These are phyloP conservation scores for Idaea biselata DNA, from an alignment of 2,888 invertebrate species.

Conservation along the genomic window DNA sequence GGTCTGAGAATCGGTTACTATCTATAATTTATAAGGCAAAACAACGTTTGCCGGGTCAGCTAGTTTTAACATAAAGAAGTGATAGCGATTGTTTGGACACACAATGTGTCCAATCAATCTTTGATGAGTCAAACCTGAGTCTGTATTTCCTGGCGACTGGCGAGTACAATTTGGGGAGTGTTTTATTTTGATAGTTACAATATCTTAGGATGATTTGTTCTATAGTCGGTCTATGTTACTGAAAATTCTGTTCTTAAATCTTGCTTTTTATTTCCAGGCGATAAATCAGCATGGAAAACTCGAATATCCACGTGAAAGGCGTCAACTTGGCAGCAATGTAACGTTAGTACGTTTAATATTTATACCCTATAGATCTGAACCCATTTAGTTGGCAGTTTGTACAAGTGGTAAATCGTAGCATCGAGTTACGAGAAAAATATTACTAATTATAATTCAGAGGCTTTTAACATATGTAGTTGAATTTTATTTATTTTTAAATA, in stretches of 20 bases:
- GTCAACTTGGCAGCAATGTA: not conserved
- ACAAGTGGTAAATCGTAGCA: conserved; percentile 14
- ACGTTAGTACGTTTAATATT: conserved; percentile 25
- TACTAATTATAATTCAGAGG: conserved; percentile 23
- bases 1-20: too few relatives aligned
- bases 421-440: conserved; percentile 21
- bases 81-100: too few relatives aligned
- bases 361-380: conserved; percentile 63
- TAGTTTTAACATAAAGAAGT: too few relatives aligned
- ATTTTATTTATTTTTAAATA: conserved; percentile 29
- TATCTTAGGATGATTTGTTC: too few relatives aligned
- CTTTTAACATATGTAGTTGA: conserved; percentile 28
- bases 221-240: too few relatives aligned
- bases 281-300: conserved; percentile 76
- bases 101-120: too few relatives aligned
- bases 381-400: not conserved
- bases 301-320: conserved; percentile 73
- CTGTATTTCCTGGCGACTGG: too few relatives aligned
- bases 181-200: too few relatives aligned
- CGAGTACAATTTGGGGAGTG: too few relatives aligned
- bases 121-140: too few relatives aligned
- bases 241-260: not conserved
- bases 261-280: conserved; percentile 52
- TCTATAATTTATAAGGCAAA: too few relatives aligned
- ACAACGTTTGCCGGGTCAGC: too few relatives aligned